Evolutionary conservation across 1,140 invertebrate genomes (phyloP).

Genomic region (Aradophagus sp.): DNA sequence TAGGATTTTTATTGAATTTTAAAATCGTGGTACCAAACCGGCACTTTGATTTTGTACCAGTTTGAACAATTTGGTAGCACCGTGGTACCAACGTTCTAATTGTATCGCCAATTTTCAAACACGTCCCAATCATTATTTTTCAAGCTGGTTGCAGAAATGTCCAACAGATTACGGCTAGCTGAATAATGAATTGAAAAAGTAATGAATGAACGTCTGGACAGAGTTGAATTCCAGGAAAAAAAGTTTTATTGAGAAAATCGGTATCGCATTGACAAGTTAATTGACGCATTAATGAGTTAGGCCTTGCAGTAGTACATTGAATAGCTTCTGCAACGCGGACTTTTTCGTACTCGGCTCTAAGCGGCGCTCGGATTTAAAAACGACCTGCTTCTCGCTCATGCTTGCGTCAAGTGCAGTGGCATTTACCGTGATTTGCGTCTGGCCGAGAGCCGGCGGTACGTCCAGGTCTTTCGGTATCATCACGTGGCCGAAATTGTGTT

Average conservation of each 20-base stretch:
- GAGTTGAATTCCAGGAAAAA: not conserved
- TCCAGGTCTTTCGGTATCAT: conserved; percentile 90
- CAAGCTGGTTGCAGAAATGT: too few species aligned
- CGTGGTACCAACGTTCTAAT: too few species aligned
- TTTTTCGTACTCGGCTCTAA: conserved; percentile 30
- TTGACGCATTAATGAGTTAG: conserved; percentile 35
- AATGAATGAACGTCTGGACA: not conserved
- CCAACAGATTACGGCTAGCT: not conserved
- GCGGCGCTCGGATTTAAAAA: conserved; percentile 33
- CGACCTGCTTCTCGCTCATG: conserved; percentile 17
- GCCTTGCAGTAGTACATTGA: conserved; percentile 42
- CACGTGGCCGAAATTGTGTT: conserved; percentile 93
- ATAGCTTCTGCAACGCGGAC: conserved; percentile 40
- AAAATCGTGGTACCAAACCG: too few species aligned
- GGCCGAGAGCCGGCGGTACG: conserved; percentile 90
- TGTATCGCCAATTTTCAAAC: too few species aligned
- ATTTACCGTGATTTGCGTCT: conserved; percentile 91
- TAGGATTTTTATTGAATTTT: too few species aligned
- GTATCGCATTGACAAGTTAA: conserved; percentile 7
- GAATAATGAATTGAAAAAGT: conserved; percentile 3
- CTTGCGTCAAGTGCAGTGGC: conserved; percentile 24
- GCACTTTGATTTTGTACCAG: too few species aligned
- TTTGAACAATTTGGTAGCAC: too few species aligned
- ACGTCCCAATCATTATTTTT: too few species aligned
- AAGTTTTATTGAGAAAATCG: conserved; percentile 18